Percentiles rank a stretch among this genome's conserved stretches.
phyloP scores from a whole-genome alignment of 2,888 invertebrate species.

The Leucophenga maculata region DNA sequence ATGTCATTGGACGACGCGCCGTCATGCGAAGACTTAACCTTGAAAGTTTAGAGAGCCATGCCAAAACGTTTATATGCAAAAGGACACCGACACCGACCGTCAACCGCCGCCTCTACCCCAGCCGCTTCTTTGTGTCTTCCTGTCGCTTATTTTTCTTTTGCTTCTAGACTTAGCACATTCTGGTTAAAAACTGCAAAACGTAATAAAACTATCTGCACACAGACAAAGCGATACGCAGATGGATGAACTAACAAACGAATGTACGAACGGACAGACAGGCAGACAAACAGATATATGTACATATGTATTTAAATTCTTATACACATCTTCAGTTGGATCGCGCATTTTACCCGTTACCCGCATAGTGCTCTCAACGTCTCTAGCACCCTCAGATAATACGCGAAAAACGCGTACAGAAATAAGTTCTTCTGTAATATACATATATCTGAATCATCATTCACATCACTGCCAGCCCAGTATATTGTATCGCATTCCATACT shows the following conservation, averaged over 20 bases:
- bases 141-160: neutral
- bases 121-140: neutral
- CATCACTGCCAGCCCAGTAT: too few species aligned
- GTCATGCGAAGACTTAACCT: slow-evolving; percentile 62
- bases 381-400: neutral
- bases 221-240: neutral
- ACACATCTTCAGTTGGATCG: neutral
- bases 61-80: slow-evolving; percentile 45
- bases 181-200: neutral
- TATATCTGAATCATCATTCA: too few species aligned
- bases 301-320: neutral
- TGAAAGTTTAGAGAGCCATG: slow-evolving; percentile 56
- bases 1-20: slow-evolving; percentile 64
- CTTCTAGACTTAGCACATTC: neutral
- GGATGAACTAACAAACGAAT: too few species aligned
- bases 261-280: too few species aligned
- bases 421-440: neutral
- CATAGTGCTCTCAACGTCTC: neutral
- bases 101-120: neutral
- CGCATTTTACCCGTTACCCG: too few species aligned
- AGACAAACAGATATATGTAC: neutral
- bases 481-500: too few species aligned
- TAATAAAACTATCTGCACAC: slow-evolving; percentile 5
- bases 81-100: slow-evolving; percentile 49
- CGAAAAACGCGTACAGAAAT: slow-evolving; percentile 4